Conservation (phyloP, 1,140 invertebrate species). For the Leptestheria dahalacensis region DNA sequence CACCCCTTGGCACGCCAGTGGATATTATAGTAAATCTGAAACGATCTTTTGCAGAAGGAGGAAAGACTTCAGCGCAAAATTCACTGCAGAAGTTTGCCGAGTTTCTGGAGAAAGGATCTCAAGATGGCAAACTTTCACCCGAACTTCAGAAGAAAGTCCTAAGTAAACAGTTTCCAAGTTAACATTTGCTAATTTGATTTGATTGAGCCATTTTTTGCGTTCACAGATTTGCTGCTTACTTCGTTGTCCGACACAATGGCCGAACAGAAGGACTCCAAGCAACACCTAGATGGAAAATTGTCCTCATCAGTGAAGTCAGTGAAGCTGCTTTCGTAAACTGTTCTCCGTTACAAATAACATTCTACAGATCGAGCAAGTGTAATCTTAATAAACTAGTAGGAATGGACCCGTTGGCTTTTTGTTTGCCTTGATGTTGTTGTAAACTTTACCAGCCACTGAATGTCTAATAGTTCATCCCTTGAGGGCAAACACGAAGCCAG, state of each 20-base stretch:
- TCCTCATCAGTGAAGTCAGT: no score
- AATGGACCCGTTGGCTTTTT: background rate
- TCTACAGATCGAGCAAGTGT: no score
- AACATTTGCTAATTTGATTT: background rate
- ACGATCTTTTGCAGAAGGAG: slow-evolving; percentile 19
- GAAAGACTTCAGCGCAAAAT: slow-evolving; percentile 43
- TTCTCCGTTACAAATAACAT: no score
- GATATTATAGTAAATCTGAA: slow-evolving; percentile 9
- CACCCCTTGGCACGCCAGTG: no score
- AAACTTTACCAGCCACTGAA: slow-evolving; percentile 3
- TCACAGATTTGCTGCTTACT: slow-evolving; percentile 49
- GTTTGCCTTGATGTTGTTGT: slow-evolving; percentile 2
- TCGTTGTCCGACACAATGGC: slow-evolving; percentile 49
- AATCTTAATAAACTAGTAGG: no score
- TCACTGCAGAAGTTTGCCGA: slow-evolving; percentile 48
- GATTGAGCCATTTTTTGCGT: slow-evolving; percentile 7
- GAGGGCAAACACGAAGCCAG: no score
- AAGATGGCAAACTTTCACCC: slow-evolving; percentile 46
- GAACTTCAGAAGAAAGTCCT: slow-evolving; percentile 54
- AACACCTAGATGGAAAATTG: no score
- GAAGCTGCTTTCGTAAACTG: no score
- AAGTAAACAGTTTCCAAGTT: slow-evolving; percentile 31
- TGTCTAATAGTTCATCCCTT: background rate
- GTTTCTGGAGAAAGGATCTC: slow-evolving; percentile 51
- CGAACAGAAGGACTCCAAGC: slow-evolving; percentile 34